Evolutionary conservation across 2,113 vertebrate species (phyloP).

Genomic region (Rostratula benghalensis): DNA sequence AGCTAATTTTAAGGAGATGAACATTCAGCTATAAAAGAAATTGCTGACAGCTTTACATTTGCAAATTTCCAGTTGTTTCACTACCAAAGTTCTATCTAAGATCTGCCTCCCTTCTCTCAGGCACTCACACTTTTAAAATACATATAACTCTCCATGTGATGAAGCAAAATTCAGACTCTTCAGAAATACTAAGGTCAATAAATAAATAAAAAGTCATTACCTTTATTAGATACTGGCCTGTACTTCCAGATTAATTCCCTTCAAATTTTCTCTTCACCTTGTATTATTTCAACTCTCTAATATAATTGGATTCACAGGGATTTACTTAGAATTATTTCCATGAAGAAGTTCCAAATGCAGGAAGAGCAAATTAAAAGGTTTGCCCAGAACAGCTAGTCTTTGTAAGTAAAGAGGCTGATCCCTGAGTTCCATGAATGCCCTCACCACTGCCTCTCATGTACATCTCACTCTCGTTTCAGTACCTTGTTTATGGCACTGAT

Average conservation of each 20-base stretch:
- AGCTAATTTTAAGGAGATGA: not conserved
- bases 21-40: not conserved
- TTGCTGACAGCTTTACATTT: not conserved
- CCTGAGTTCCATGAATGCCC: not conserved
- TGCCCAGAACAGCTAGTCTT: not conserved
- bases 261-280: not conserved
- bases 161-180: not conserved
- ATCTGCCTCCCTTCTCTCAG: not conserved
- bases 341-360: not conserved
- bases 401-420: not conserved
- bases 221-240: not conserved
- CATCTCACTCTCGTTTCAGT: not conserved
- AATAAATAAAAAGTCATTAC: not conserved
- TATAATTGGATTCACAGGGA: not conserved
- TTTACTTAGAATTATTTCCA: not conserved
- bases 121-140: not conserved
- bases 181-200: not conserved
- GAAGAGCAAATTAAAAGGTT: not conserved
- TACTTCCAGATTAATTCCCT: not conserved
- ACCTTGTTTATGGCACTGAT: not conserved
- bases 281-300: not conserved
- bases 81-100: not conserved
- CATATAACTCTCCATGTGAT: not conserved
- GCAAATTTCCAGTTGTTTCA: not conserved
- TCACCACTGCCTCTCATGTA: not conserved